These are phyloP conservation scores for Trichonephila clavipes DNA, from an alignment of 1,140 invertebrate genomes.

Conservation along the genomic window DNA sequence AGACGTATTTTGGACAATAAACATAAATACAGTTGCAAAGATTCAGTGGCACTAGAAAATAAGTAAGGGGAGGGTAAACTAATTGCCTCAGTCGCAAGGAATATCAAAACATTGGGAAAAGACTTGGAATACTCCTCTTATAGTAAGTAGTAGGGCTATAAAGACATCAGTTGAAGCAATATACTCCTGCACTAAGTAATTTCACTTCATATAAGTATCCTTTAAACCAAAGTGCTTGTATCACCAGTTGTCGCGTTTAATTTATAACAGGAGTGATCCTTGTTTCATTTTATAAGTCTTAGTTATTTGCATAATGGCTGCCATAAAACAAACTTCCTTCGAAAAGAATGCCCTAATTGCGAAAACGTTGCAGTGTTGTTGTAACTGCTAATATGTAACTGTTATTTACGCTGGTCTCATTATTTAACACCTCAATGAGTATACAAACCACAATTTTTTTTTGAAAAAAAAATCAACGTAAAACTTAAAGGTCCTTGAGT, in stretches of 20 bases:
- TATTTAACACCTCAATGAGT: conserved; percentile 63
- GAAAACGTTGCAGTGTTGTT: background rate
- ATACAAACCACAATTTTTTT: background rate
- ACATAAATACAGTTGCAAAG: conserved; percentile 61
- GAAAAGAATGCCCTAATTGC: conserved; percentile 66
- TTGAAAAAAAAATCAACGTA: background rate
- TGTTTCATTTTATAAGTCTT: conserved; percentile 66
- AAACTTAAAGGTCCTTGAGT: background rate
- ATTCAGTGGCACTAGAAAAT: background rate
- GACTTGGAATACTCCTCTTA: conserved; percentile 30
- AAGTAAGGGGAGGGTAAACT: conserved; percentile 12
- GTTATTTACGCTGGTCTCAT: conserved; percentile 38
- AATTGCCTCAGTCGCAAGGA: conserved; percentile 38
- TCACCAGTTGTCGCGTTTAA: conserved; percentile 64
- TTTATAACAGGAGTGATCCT: conserved; percentile 60
- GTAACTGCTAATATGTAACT: conserved; percentile 55
- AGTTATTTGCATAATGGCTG: conserved; percentile 65
- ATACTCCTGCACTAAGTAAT: conserved; percentile 53
- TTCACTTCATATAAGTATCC: conserved; percentile 70
- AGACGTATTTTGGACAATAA: conserved; percentile 60
- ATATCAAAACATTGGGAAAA: background rate
- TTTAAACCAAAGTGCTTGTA: conserved; percentile 63
- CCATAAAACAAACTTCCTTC: conserved; percentile 64
- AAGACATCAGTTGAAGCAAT: conserved; percentile 61
- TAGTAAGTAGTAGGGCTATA: conserved; percentile 29